These are phyloP conservation scores for Selenia dentaria DNA, from an alignment of 2,888 invertebrate species.

Conservation along the genomic window DNA sequence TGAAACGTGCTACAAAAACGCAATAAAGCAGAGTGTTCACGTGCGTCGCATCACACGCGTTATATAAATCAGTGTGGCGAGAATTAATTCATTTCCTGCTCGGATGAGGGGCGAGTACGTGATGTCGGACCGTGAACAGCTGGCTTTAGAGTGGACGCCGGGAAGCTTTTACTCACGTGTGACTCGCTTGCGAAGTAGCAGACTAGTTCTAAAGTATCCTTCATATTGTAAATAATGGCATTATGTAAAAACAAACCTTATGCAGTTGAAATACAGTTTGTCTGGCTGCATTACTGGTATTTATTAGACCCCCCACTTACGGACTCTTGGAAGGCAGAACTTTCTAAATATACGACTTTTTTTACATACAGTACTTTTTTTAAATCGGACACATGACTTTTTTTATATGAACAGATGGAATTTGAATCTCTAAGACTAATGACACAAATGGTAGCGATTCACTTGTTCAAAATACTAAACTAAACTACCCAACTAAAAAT, in stretches of 20 bases:
- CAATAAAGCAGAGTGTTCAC: slow-evolving; percentile 29
- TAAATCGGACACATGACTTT: too few relatives aligned
- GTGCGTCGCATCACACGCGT: slow-evolving; percentile 49
- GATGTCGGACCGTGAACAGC: slow-evolving; percentile 40
- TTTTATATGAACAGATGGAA: too few relatives aligned
- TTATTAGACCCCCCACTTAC: not conserved
- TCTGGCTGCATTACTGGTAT: not conserved
- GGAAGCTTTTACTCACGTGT: slow-evolving; percentile 21
- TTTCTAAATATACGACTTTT: too few relatives aligned
- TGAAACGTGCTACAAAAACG: slow-evolving; percentile 34
- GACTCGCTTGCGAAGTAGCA: slow-evolving; percentile 11
- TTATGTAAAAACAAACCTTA: not conserved
- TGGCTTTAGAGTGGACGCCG: slow-evolving; percentile 17
- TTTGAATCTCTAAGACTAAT: too few relatives aligned
- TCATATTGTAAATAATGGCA: not conserved
- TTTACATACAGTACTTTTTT: too few relatives aligned
- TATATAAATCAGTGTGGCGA: slow-evolving; percentile 59
- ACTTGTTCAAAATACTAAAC: too few relatives aligned
- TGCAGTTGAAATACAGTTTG: not conserved
- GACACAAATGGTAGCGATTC: too few relatives aligned
- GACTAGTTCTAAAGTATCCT: slow-evolving; percentile 2
- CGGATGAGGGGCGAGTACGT: slow-evolving; percentile 42
- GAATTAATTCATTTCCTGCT: slow-evolving; percentile 67
- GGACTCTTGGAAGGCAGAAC: too few relatives aligned
- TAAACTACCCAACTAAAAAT: too few relatives aligned